These are phyloP conservation scores for Micromussa lordhowensis DNA, from an alignment of 92 coral and sea anemone genomes.

Conservation along the genomic window DNA sequence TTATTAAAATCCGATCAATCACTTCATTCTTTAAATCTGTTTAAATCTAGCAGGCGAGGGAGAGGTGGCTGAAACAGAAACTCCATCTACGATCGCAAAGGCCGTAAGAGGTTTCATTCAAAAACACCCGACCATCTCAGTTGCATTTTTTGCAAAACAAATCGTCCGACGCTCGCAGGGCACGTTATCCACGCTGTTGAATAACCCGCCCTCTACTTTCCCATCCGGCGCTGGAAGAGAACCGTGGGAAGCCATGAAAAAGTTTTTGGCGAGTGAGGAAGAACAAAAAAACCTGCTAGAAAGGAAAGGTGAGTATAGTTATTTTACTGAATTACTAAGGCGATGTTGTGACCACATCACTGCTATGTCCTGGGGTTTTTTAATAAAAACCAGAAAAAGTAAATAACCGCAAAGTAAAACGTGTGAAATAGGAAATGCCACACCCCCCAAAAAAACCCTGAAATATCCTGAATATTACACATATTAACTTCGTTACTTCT, in stretches of 20 bases:
- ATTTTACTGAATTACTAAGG: conserved; percentile 11
- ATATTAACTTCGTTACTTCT: too few species aligned
- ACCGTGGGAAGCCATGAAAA: conserved; percentile 26
- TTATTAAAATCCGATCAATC: too few species aligned
- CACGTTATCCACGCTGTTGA: conserved; percentile 24
- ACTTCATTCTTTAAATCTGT: too few species aligned
- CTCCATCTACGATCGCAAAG: too few species aligned
- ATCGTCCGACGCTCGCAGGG: conserved; percentile 46
- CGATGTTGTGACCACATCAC: neutral
- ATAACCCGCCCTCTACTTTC: conserved; percentile 31
- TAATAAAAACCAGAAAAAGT: neutral
- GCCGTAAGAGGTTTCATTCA: too few species aligned
- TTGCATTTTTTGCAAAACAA: conserved; percentile 36
- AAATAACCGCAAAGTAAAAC: neutral
- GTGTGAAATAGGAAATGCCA: too few species aligned
- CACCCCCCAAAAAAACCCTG: too few species aligned
- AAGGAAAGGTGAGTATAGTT: conserved; percentile 24
- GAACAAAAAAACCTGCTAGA: conserved; percentile 25
- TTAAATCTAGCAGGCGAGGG: too few species aligned
- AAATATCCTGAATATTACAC: too few species aligned
- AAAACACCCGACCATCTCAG: too few species aligned
- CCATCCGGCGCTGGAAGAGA: conserved; percentile 45
- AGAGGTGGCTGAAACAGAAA: too few species aligned
- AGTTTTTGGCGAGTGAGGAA: conserved; percentile 2
- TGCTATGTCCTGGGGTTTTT: conserved; percentile 15